Evolutionary conservation across 2,888 invertebrate species (phyloP).

Genomic region (Calameuta pallipes): DNA sequence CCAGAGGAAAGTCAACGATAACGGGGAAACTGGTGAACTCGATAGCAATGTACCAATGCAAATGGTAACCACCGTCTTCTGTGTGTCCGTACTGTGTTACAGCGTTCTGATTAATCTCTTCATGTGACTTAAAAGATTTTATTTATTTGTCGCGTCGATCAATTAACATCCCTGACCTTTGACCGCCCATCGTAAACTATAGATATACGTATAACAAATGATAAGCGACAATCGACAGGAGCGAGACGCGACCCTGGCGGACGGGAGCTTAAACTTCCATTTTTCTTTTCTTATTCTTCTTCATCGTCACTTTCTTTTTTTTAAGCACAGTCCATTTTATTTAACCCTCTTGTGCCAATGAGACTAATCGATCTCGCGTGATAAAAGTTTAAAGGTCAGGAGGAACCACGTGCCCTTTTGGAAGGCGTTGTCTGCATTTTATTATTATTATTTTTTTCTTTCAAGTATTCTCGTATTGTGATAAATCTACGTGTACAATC

Average conservation of each 20-base stretch:
- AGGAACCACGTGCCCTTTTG: too few species aligned
- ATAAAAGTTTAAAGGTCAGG: too few species aligned
- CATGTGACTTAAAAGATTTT: slow-evolving; percentile 45
- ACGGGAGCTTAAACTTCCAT: neutral
- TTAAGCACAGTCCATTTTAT: too few species aligned
- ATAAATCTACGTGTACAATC: too few species aligned
- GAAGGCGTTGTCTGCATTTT: too few species aligned
- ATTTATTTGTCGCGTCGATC: slow-evolving; percentile 27
- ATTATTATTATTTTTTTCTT: too few species aligned
- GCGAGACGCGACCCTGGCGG: neutral
- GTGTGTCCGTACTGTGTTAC: slow-evolving; percentile 65
- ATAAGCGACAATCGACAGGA: neutral
- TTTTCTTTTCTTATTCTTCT: neutral
- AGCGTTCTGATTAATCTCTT: slow-evolving; percentile 64
- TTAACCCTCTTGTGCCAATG: too few species aligned
- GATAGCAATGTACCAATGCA: slow-evolving; percentile 61
- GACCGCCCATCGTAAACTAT: neutral
- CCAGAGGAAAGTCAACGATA: slow-evolving; percentile 20
- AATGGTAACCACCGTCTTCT: slow-evolving; percentile 66
- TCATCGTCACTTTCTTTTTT: neutral
- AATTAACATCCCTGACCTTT: neutral
- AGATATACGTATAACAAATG: neutral
- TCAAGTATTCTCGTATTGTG: too few species aligned
- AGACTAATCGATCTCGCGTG: too few species aligned
- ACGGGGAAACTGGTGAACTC: slow-evolving; percentile 41